Percentiles rank a stretch among this genome's conserved stretches.
These are phyloP conservation scores for Noctua fimbriata DNA, from an alignment of 2,888 invertebrate genomes.

Conservation along the genomic window DNA sequence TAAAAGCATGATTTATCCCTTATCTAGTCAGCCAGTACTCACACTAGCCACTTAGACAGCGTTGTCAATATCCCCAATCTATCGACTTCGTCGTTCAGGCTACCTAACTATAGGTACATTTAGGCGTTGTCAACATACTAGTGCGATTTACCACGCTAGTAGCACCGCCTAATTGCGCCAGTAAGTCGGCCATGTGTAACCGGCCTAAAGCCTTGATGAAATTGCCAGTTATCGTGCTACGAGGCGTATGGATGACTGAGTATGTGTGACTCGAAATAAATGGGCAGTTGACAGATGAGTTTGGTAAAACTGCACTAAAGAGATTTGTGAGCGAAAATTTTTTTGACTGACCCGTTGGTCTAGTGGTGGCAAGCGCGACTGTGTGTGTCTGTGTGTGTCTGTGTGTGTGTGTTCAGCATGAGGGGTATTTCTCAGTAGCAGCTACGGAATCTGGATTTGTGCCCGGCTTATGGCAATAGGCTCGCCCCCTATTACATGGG, in stretches of 20 bases:
- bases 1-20: not conserved
- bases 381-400: too few species aligned
- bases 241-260: not conserved
- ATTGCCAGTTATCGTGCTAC: slow-evolving; percentile 27
- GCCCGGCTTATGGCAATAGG: not conserved
- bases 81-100: slow-evolving; percentile 3
- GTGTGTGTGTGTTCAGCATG: too few species aligned
- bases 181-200: slow-evolving; percentile 42
- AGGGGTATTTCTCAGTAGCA: not conserved
- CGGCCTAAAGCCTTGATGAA: slow-evolving; percentile 37
- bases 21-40: not conserved
- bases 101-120: slow-evolving; percentile 3
- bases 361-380: not conserved
- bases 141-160: slow-evolving; percentile 36
- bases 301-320: not conserved
- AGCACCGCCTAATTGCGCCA: slow-evolving; percentile 43
- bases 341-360: not conserved
- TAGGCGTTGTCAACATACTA: slow-evolving; percentile 18
- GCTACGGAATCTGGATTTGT: not conserved
- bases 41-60: not conserved
- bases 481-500: not conserved
- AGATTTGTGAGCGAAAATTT: not conserved
- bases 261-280: slow-evolving; percentile 3
- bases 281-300: not conserved
- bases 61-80: slow-evolving; percentile 14